Base-by-base conservation (phyloP, 2,797 vertebrate species). In the Graptemys geographica region DNA sequence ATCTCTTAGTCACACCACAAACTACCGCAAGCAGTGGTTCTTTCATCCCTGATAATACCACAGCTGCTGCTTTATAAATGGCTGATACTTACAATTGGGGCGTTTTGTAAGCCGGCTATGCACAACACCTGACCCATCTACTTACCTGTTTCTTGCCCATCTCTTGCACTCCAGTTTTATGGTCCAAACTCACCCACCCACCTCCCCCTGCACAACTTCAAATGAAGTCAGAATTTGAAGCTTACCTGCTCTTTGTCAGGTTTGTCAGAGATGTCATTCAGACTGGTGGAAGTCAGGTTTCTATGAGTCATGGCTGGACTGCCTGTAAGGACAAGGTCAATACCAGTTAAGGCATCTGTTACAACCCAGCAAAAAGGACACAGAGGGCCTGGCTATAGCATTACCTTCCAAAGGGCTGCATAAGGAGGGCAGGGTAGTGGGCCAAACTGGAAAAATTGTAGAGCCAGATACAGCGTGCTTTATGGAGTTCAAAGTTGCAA, bases 211-310 rank as follows among this genome's bases (percentile, higher is more conserved):
- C 47, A 18, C 72, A 47, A 9, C 5, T 78, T 78, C 1, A 37
- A 87, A 83, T 1, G 0, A 37, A 84, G 15, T 7, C 41, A 55
- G 21, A 57, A 62, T 1, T 37, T 18, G 87, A 33, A 27, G 94
- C 99, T 98, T 97, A 99, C 99, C 99, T 99, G 99, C 16, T 99
- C 99, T 95, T 99, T 99, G 76, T 99, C 99, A 2, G 99, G 99
- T 95, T 99, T 99, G 98, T 99, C 99, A 1, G 99, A 99, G 96
- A 99, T 99, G 98, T 99, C 99, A 0, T 99, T 99, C 96, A 99
- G 96, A 96, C 99, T 99, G 98, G 98, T 99, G 95, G 99, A 99
- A 33, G 99, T 98, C 98, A 99, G 96, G 97, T 99, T 99, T 90
- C 98, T 98, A 94, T 99, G 99, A 49, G 99, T 90, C 89, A 99